Conservation (phyloP, 2,888 invertebrate genomes). For the Acanthosoma haemorrhoidale region DNA sequence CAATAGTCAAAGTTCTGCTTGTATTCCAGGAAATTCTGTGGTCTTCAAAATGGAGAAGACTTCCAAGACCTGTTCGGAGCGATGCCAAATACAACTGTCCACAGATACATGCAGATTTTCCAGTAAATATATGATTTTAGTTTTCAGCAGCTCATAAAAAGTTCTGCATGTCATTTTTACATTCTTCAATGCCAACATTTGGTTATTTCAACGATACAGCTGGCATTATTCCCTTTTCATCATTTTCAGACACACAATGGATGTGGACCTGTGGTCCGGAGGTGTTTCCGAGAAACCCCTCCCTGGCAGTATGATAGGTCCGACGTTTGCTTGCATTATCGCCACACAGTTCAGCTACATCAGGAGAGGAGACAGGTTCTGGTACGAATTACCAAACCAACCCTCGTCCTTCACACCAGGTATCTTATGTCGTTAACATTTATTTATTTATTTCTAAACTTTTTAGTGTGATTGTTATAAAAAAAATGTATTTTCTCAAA, state of each 20-base stretch:
- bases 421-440: constrained; percentile 40
- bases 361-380: constrained; percentile 85
- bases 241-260: constrained; percentile 66
- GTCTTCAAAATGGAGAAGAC: constrained; percentile 67
- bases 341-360: constrained; percentile 89
- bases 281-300: constrained; percentile 87
- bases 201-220: no score
- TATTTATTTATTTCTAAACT: background rate
- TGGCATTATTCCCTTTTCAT: no score
- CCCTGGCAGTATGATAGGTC: constrained; percentile 87
- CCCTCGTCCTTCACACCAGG: constrained; percentile 80
- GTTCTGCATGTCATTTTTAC: no score
- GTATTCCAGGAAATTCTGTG: constrained; percentile 74
- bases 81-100: constrained; percentile 82
- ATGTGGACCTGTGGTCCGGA: constrained; percentile 92
- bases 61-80: constrained; percentile 79
- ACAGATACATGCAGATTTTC: constrained; percentile 76
- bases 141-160: background rate
- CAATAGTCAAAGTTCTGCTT: no score
- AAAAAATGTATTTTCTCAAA: background rate
- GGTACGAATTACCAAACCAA: constrained; percentile 88
- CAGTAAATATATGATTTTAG: constrained; percentile 54
- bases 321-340: constrained; percentile 89
- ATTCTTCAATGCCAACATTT: no score
- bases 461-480: background rate